Evolutionary conservation across 2,797 vertebrate genomes (phyloP), one percentile per base, ranked within the genome.

Genomic region (Crossoptilon crossoptilon): DNA sequence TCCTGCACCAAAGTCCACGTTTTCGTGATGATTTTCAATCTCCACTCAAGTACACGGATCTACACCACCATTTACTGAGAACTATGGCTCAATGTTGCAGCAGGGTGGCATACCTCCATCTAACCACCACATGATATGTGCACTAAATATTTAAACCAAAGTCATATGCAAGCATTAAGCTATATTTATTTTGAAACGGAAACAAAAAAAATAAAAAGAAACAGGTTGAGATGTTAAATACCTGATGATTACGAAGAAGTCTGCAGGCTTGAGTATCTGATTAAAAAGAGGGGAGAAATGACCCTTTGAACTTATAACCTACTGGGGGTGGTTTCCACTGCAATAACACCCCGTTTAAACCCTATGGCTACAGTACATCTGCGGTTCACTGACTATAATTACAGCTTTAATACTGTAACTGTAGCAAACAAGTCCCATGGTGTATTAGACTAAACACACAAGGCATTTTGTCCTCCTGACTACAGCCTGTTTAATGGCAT

Each of bases 381-480:
- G 97, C 21, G 97, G 97, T 98, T 98, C 97, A 97, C 96, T 97
- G 96, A 74, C 90, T 97, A 95, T 97, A 98, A 98, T 98, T 97
- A 97, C 95, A 89, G 96, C 96, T 97, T 96, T 97, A 96, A 98
- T 97, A 98, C 96, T 95, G 96, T 94, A 97, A 97, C 97, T 96
- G 93, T 88, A 94, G 96, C 96, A 96, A 97, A 96, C 88, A 96
- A 93, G 95, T 96, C 96, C 96, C 96, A 90, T 63, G 77, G 96
- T 94, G 91, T 92, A 88, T 91, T 94, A 96, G 92, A 94, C 88
- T 91, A 96, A 96, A 96, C 82, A 93, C 69, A 92, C 5, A 35
- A 95, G 92, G 92, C 91, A 94, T 84, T 94, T 81, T 89, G 90
- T 96, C 95, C 92, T 97, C 97, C 97, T 56, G 87, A 97, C 91